Base-by-base conservation (phyloP, 2,797 vertebrate genomes). In the Philypnodon macrostomus region DNA sequence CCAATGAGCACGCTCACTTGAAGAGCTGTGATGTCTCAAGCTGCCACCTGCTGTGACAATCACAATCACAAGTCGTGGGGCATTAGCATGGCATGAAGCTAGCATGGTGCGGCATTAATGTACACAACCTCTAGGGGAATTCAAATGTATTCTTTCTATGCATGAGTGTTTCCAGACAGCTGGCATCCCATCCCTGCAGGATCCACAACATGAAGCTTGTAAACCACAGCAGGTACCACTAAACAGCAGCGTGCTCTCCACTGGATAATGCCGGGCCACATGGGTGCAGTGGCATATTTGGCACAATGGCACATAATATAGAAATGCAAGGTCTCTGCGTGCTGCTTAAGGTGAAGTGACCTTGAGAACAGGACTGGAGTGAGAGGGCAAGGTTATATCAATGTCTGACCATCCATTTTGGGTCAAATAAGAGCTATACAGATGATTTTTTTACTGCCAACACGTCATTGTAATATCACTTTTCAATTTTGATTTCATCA, bases 21-120 rank as follows among this genome's bases (percentile, higher is more conserved):
- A 56, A 70, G 61, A 58, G 63, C 63, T 58, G 65, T 14, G 50
- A 58, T 69, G 63, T 77, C 66, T 61, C 69, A 67, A 49, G 71
- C 67, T 67, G 70, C 75, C 73, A 79, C 73, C 75, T 80, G 75
- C 62, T 16, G 14, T n/a, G 11, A 40, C 53, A 49, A 62, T 59
- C 13, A 8, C 55, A 51, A 29, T 69, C 66, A 36, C 42, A 30
- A 44, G 71, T 58, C 64, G 52, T 48, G 7, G 61, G 69, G 63
- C 67, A 58, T 58, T 30, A 33, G 52, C 52, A 1, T 68, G 50
- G 58, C 68, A 38, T 45, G 53, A 50, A 52, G 63, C 46, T 54
- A 63, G 59, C 58, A 51, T 40, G 21, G 45, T 64, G 59, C 63
- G 60, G 56, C 34, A 7, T 56, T 46, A 58, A 5, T 52, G 67